Base-by-base conservation (phyloP, 2,888 invertebrate genomes). In the Drosophila fungiperda region DNA sequence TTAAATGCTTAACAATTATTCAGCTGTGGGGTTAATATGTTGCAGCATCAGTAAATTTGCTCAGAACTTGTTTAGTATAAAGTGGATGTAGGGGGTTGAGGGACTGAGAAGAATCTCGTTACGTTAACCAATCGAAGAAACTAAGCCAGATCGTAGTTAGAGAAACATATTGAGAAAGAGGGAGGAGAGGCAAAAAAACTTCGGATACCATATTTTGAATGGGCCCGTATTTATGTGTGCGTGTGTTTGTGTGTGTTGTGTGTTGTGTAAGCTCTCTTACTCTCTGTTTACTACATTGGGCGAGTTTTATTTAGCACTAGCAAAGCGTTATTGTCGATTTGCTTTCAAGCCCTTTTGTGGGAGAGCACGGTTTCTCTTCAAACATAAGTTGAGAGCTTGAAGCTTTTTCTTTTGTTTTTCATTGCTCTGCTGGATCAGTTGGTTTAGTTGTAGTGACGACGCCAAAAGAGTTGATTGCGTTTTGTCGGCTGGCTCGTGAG, bases 391-490 rank as follows among this genome's bases (percentile, higher is more conserved):
- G 60, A 67, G 63, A 49, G 64, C 32, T 23, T 33, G 15, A 35
- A 68, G 68, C 59, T 59, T 71, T 68, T 72, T 65, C 63, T 72
- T 54, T 67, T 64, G 74, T 55, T 66, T 49, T 48, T 40, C 11
- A 45, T 58, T 62, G 15, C 23, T 29, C 15, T 11, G 17, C n/a
- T 38, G 26, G 26, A 11, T 29, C 26, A 38, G 38, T 60, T 58
- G 59, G 17, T 45, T 80, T 68, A 80, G 77, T 80, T 80, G 66
- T 69, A 59, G 76, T 68, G 64, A 80, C 78, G 88, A 85, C 73
- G 82, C 68, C 78, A 78, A 80, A 78, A 63, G 73, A 82, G 82
- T 70, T 83, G 83, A 83, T 83, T 71, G 69, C 58, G 62, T 45
- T 59, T 75, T 68, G 54, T 23, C 67, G 71, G 67, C 63, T 60